Base-by-base conservation (phyloP, 1,140 invertebrate species). In the Brachionus calyciflorus region DNA sequence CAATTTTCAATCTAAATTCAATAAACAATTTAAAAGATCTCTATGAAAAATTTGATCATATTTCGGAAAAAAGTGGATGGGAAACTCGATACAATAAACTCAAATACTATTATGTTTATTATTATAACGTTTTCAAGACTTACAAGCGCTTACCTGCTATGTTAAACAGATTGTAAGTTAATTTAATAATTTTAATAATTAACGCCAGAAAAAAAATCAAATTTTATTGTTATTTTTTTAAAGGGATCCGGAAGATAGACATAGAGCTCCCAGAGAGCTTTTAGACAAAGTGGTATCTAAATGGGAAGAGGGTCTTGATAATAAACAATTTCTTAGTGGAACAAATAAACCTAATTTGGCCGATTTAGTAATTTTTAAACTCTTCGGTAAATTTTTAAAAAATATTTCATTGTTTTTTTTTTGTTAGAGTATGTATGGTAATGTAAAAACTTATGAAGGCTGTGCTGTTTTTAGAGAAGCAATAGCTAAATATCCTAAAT, bases 401-500 rank as follows among this genome's bases (percentile, higher is more conserved):
- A 26, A 6, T 41, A 10, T 24, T 48, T 48, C 21, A 49, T 30
- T 49, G n/a, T 33, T 30, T 48, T 12, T 19, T 21, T 24, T 51
- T 46, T 46, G 30, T 70, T 28, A 73, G 69, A 73, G 69, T 37
- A 73, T 73, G 69, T 73, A 51, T n/a, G 69, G 69, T 12, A 55
- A 49, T 51, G 28, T 73, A 3, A 49, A 30, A 17, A 19, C 69
- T 3, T 73, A 51, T 21, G 69, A 73, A 40, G 69, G 69, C 3
- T 73, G 69, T 55, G 30, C 69, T 9, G 28, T 73, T 4, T 73
- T 51, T n/a, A 28, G 69, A 6, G 69, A 73, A 37, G 33, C 51
- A 19, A 73, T 73, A 19, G 69, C 69, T 17, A 73, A 33, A 41
- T 41, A 73, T n/a, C 46, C 69, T 28, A 73, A 53, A 24, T 73